phyloP scores from a whole-genome alignment of 2,797 vertebrate species.

The Microctenopoma lineatum region DNA sequence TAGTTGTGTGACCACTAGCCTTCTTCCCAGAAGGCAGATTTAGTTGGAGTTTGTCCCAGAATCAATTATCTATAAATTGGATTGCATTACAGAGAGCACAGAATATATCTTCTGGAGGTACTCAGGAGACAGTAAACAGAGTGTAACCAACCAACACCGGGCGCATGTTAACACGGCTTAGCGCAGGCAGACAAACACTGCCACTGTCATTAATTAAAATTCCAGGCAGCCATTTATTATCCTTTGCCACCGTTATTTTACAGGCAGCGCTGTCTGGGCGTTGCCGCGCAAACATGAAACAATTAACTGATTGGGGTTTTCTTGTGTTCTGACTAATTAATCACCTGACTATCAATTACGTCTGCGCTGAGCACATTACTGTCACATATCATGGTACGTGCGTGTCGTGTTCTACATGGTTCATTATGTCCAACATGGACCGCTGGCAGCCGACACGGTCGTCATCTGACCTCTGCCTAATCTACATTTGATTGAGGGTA shows the following conservation, averaged over 20 bases:
- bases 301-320: conserved; percentile 66
- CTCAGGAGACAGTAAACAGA: conserved; percentile 43
- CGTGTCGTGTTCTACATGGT: conserved; percentile 63
- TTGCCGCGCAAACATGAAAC: conserved; percentile 29
- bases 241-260: conserved; percentile 35
- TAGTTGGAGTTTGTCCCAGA: conserved; percentile 65
- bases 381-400: conserved; percentile 74
- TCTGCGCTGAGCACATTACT: conserved; percentile 21
- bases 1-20: conserved; percentile 37
- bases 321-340: conserved; percentile 63
- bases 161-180: conserved; percentile 52
- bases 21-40: conserved; percentile 61
- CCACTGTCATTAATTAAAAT: conserved; percentile 61
- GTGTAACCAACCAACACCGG: conserved; percentile 46
- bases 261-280: conserved; percentile 19
- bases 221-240: conserved; percentile 49
- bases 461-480: conserved; percentile 69
- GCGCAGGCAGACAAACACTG: conserved; percentile 40
- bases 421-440: conserved; percentile 74
- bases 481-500: conserved; percentile 66
- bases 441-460: conserved; percentile 62
- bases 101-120: conserved; percentile 36
- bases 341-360: conserved; percentile 70
- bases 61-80: conserved; percentile 72
- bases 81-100: conserved; percentile 59